Base-by-base conservation (phyloP, 2,888 invertebrate species). In the Tenthredo livida region DNA sequence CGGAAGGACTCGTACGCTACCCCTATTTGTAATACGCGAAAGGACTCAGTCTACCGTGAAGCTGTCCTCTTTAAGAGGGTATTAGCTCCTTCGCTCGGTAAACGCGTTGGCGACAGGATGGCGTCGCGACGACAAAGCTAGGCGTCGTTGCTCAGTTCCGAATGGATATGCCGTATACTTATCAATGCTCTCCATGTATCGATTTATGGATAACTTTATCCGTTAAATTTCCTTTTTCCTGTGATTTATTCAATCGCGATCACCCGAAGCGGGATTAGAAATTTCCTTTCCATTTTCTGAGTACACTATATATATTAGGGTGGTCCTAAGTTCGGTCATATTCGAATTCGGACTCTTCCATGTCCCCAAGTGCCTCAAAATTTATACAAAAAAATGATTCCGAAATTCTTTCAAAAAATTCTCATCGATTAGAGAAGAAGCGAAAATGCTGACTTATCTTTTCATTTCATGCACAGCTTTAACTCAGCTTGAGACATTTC, bases 31-130 rank as follows among this genome's bases (percentile, higher is more conserved):
- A 88, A 89, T 88, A 87, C 87, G 86, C 86, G 88, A 88, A 88
- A 86, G 87, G 87, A 88, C 85, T 85, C 88, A 87, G 87, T 89
- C 87, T 84, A 84, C 86, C 87, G 87, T 89, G 88, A 88, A 88
- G 87, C 88, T 86, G 87, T 85, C 86, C 88, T 89, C 87, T 88
- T 88, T 87, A 88, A 87, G 88, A 86, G 87, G 86, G 86, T 88
- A 89, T 88, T 88, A 89, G 88, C 87, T 86, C 87, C 83, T 65
- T 40, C 65, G 82, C 82, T 82, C 25, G 12, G 65, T 33, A 65
- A 82, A 82, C 50, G 17, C 65, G 61, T 17, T 65, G 82, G 82
- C 82, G 82, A 82, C 82, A 37, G 58, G 61, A 82, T 47, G 82
- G 82, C 82, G 82, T 82, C 82, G 82, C 82, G 82, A 82, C 82